phyloP scores from a whole-genome alignment of 2,797 vertebrate genomes.

The Chrysocyon brachyurus region DNA sequence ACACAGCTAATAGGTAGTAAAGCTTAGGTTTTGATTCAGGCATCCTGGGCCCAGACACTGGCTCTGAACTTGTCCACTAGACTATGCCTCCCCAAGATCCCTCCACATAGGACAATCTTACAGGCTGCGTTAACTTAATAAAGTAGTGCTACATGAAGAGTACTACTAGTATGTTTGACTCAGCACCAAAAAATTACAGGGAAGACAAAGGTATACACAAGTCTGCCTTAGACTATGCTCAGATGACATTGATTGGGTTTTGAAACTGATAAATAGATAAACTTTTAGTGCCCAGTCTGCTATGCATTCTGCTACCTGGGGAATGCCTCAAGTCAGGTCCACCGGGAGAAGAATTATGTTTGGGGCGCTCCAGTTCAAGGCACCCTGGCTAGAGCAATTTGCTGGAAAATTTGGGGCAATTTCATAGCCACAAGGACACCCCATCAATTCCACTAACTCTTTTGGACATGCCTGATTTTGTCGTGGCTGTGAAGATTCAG shows the following conservation, averaged over 20 bases:
- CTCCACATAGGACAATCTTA: neutral
- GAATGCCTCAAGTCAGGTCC: neutral
- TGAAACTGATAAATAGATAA: neutral
- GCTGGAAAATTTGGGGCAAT: constrained; percentile 68
- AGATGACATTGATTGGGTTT: neutral
- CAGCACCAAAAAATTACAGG: constrained; percentile 22
- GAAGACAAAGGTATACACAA: constrained; percentile 22
- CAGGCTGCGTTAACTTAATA: neutral
- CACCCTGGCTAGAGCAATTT: constrained; percentile 70
- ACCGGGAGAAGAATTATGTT: constrained; percentile 42
- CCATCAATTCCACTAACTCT: constrained; percentile 72
- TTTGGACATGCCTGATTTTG: constrained; percentile 66
- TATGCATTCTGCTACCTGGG: neutral
- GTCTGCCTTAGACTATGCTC: neutral
- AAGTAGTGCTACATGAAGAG: neutral
- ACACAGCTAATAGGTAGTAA: neutral
- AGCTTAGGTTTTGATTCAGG: neutral
- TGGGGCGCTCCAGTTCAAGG: constrained; percentile 43
- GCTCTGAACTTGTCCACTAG: neutral
- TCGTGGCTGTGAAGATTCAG: constrained; percentile 73
- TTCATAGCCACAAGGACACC: constrained; percentile 59
- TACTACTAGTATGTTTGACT: neutral
- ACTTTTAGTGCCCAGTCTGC: neutral
- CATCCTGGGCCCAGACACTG: neutral
- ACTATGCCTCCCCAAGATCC: neutral